These are phyloP conservation scores for Thereuonema tuberculata DNA, from an alignment of 1,140 invertebrate species.

Conservation along the genomic window DNA sequence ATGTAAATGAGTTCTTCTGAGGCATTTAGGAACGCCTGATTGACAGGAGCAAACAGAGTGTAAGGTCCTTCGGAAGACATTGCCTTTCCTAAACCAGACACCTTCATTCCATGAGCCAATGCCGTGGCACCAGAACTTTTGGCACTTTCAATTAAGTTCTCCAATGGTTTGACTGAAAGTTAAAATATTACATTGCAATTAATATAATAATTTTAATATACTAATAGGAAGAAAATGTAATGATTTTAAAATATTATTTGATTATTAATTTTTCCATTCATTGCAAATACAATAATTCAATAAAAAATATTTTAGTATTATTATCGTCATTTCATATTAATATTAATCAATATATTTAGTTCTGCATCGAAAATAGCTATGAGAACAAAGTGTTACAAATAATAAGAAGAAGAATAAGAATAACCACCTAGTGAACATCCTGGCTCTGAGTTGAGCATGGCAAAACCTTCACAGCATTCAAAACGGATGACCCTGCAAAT, in stretches of 20 bases:
- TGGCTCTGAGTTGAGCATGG: constrained; percentile 27
- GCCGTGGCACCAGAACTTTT: constrained; percentile 31
- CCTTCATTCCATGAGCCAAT: constrained; percentile 32
- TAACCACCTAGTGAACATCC: constrained; percentile 37
- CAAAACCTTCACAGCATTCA: constrained; percentile 40
- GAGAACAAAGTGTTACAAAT: too few species aligned
- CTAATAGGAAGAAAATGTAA: too few species aligned
- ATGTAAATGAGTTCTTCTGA: constrained; percentile 42
- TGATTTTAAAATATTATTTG: neutral
- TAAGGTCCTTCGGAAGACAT: constrained; percentile 37
- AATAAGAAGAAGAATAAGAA: neutral
- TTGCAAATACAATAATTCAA: too few species aligned
- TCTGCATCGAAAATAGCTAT: too few species aligned
- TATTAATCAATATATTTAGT: too few species aligned
- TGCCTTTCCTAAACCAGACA: constrained; percentile 29
- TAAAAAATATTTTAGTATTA: too few species aligned
- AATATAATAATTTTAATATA: neutral
- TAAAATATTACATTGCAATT: neutral
- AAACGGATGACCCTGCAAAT: constrained; percentile 34
- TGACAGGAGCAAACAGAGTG: constrained; percentile 69
- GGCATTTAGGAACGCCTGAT: constrained; percentile 55
- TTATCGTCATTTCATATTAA: too few species aligned
- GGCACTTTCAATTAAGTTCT: constrained; percentile 36
- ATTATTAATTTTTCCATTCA: too few species aligned
- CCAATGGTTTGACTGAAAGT: constrained; percentile 35